phyloP scores from a whole-genome alignment of 2,888 invertebrate genomes.

The Pyralis farinalis region DNA sequence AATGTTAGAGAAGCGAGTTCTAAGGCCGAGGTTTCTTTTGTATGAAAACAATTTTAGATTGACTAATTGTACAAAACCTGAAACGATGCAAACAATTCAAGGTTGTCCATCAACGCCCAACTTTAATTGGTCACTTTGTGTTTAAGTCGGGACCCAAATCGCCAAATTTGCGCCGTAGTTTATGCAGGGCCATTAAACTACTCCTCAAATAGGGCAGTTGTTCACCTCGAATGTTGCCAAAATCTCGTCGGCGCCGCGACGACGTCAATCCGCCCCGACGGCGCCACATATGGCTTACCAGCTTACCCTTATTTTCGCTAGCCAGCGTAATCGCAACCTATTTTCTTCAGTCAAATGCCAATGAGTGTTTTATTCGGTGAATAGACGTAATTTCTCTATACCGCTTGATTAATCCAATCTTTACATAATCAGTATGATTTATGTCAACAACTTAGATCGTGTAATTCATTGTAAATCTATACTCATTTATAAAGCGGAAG shows the following conservation, averaged over 20 bases:
- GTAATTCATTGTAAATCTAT: no score
- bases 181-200: conserved; percentile 33
- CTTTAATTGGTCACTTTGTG: conserved; percentile 8
- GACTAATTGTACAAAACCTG: background rate
- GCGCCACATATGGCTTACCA: conserved; percentile 31
- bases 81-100: background rate
- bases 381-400: conserved; percentile 3
- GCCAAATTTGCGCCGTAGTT: conserved; percentile 3
- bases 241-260: conserved; percentile 28
- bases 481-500: no score
- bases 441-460: no score
- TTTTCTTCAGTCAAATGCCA: conserved; percentile 42
- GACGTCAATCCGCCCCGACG: conserved; percentile 21
- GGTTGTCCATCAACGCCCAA: background rate
- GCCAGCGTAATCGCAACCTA: conserved; percentile 36
- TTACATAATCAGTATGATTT: no score
- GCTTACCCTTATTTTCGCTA: conserved; percentile 38
- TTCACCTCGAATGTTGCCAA: conserved; percentile 39
- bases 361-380: conserved; percentile 14
- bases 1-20: no score
- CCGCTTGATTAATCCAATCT: background rate
- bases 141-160: conserved; percentile 7
- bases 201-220: conserved; percentile 38
- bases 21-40: no score
- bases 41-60: no score